These are phyloP conservation scores for Himantopus leucocephalus DNA, from an alignment of 2,113 vertebrate species.

Conservation along the genomic window DNA sequence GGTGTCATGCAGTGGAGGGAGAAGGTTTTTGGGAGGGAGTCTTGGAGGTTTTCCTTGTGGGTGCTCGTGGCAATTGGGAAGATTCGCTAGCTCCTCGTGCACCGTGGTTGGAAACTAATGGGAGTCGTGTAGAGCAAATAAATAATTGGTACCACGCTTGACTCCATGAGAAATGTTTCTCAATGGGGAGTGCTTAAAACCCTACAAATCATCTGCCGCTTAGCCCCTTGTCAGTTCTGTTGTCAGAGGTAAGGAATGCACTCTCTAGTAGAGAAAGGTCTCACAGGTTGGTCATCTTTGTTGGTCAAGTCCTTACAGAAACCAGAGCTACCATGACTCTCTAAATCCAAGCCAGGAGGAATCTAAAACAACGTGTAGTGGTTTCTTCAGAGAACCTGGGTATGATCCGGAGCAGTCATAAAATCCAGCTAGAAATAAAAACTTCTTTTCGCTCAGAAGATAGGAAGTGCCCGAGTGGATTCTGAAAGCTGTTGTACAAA, in stretches of 20 bases:
- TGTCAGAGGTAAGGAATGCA: background rate
- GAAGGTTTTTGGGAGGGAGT: background rate
- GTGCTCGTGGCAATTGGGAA: background rate
- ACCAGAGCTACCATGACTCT: background rate
- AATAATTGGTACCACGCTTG: background rate
- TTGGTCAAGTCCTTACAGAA: background rate
- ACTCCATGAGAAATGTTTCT: background rate
- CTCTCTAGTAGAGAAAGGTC: background rate
- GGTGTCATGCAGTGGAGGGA: background rate
- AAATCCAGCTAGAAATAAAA: conserved; percentile 13
- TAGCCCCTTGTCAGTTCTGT: rapidly evolving
- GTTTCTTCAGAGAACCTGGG: background rate
- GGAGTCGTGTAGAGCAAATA: background rate
- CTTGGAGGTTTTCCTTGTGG: background rate
- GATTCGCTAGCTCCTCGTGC: rapidly evolving
- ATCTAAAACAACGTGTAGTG: background rate
- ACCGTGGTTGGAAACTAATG: background rate
- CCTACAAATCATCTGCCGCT: rapidly evolving
- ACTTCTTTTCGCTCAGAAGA: background rate
- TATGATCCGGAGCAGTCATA: background rate
- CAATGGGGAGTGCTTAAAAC: background rate
- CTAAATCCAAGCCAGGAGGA: background rate
- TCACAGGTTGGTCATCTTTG: background rate
- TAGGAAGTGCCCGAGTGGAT: background rate
- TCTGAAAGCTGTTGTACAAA: background rate